phyloP scores from a whole-genome alignment of 2,797 vertebrate species.

The Enteromius trimaculatus region DNA sequence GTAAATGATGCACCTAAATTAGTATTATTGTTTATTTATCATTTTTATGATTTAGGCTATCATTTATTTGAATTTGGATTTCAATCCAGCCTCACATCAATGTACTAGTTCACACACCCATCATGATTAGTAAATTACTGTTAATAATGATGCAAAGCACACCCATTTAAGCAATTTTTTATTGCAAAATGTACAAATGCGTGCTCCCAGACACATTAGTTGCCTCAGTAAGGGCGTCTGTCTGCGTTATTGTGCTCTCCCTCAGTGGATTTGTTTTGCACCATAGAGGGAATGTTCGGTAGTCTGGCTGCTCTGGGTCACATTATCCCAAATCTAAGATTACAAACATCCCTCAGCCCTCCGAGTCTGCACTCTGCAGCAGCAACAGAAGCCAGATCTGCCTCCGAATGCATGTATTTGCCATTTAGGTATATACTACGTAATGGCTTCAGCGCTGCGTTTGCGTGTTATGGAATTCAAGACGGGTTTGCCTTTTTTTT shows the following conservation, averaged over 20 bases:
- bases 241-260: conserved; percentile 3
- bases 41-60: not conserved
- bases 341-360: conserved; percentile 10
- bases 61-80: not conserved
- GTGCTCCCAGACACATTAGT: not conserved
- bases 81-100: not conserved
- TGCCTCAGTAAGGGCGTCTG: conserved; percentile 4
- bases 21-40: not conserved
- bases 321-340: conserved; percentile 35
- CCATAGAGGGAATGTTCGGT: conserved; percentile 10
- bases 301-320: conserved; percentile 9
- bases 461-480: conserved; percentile 27
- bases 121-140: not conserved
- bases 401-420: conserved; percentile 9
- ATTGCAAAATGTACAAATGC: conserved; percentile 17
- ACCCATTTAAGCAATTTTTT: not conserved
- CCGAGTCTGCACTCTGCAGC: not conserved
- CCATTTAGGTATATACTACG: not conserved
- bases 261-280: conserved; percentile 30
- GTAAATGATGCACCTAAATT: not conserved
- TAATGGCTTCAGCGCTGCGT: too few species aligned
- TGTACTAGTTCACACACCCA: not conserved
- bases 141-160: not conserved
- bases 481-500: not conserved
- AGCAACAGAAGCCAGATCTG: not conserved